A percentile compares a stretch with the other conserved stretches of the same genome.
These are phyloP conservation scores for Erethizon dorsatum DNA, from an alignment of 2,797 vertebrate species.

Conservation along the genomic window DNA sequence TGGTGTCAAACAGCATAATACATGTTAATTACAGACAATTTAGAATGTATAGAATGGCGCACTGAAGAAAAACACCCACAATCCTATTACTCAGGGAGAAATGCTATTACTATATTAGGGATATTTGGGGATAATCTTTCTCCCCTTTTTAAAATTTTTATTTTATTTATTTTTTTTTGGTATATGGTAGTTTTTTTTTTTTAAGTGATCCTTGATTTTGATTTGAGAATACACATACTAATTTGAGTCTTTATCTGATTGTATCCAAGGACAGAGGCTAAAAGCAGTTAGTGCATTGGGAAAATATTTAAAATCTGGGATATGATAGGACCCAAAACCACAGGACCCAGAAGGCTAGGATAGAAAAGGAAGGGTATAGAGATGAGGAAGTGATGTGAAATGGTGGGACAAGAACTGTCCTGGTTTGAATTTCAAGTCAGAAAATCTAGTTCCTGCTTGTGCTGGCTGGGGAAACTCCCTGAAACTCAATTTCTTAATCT, in stretches of 20 bases:
- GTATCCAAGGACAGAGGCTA: neutral
- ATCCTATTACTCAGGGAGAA: neutral
- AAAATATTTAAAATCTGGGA: neutral
- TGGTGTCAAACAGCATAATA: neutral
- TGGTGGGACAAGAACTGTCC: neutral
- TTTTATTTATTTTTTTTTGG: no score
- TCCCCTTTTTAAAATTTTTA: no score
- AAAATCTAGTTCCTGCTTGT: neutral
- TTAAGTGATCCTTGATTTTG: neutral
- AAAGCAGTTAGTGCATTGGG: neutral
- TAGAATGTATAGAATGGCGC: neutral
- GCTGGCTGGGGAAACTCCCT: neutral
- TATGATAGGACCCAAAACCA: neutral
- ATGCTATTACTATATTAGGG: neutral
- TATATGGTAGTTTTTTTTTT: neutral
- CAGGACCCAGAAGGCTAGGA: neutral
- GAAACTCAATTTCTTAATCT: slow-evolving; percentile 48
- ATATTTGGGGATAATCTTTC: neutral
- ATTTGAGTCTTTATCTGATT: slow-evolving; percentile 47
- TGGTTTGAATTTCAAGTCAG: neutral
- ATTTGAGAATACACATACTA: neutral
- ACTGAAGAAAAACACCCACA: neutral
- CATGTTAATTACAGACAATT: slow-evolving; percentile 32
- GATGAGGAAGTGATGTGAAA: neutral
- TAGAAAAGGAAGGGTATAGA: neutral